Evolutionary conservation across 2,888 invertebrate genomes (phyloP), one percentile per base, ranked within the genome.

Genomic region (Parnassius smintheus): DNA sequence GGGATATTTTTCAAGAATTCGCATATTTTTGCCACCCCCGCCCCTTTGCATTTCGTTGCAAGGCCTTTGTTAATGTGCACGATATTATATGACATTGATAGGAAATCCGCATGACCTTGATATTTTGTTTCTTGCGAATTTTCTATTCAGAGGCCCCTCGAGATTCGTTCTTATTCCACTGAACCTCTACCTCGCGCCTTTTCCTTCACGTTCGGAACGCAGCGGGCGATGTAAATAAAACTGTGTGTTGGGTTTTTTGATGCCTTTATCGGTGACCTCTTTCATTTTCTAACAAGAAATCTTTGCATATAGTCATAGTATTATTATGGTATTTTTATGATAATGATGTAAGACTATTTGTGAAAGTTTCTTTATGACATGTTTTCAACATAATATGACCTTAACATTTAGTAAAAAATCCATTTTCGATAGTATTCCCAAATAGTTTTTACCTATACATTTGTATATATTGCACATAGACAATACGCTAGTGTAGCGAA

Each of bases 21-120:
- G 80, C 79, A 82, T 86, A 91, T 91, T 91, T 90, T 84, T 77
- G 75, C 84, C 87, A 89, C 91, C 92, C 92, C 92, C 91, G 91
- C 90, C 92, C 92, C 91, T 89, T 89, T 91, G 89, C 90, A 91
- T 89, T 91, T 88, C 81, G 83, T 81, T 91, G 91, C 91, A 89
- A 87, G 88, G 90, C 86, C 92, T 91, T 92, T 92, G 92, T 92
- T 91, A 90, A 85, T 86, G 90, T 91, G 88, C 91, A 89, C 86
- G 87, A 87, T 86, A 86, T 86, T 85, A 83, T 83, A 89, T 89
- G 92, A 91, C 91, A 91, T 91, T 91, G 91, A 88, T 92, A 89
- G 86, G 86, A 91, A 91, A 89, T 90, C 86, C 85, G 88, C 86
- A 85, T 91, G 92, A 92, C 92, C 92, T 92, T 92, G 92, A 86